Evolutionary conservation across 2,113 vertebrate species (phyloP).

Genomic region (Chrysochloris asiatica): DNA sequence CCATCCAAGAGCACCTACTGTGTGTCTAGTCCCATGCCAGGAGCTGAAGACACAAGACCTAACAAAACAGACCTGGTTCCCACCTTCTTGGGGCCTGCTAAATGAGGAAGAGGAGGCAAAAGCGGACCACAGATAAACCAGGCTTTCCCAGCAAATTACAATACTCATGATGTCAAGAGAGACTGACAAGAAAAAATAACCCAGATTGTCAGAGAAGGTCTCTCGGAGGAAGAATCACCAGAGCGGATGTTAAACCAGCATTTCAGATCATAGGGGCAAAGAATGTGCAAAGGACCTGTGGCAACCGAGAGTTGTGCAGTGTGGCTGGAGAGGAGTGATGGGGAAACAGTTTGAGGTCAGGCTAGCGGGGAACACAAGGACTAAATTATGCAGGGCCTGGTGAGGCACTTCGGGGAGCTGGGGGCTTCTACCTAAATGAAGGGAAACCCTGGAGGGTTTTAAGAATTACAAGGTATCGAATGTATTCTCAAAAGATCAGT

Average conservation of each 20-base stretch:
- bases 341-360: fast-evolving
- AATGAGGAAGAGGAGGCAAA: neutral
- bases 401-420: no score
- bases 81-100: neutral
- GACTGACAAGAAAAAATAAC: fast-evolving
- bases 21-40: neutral
- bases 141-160: no score
- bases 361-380: fast-evolving
- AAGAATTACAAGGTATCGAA: neutral
- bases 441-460: neutral
- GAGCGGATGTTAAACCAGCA: neutral
- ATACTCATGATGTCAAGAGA: neutral
- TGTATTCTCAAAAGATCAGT: neutral
- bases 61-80: neutral
- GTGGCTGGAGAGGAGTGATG: neutral
- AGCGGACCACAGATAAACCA: no score
- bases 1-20: neutral
- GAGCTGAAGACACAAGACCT: neutral
- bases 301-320: neutral
- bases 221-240: neutral
- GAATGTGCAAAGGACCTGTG: neutral
- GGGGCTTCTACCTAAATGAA: neutral
- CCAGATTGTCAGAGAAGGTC: neutral
- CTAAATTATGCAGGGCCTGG: fast-evolving
- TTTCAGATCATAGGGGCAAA: neutral